A percentile compares a stretch with the other conserved stretches of the same genome.
Conservation (phyloP, 1,140 invertebrate genomes). For the Idris sp. region DNA sequence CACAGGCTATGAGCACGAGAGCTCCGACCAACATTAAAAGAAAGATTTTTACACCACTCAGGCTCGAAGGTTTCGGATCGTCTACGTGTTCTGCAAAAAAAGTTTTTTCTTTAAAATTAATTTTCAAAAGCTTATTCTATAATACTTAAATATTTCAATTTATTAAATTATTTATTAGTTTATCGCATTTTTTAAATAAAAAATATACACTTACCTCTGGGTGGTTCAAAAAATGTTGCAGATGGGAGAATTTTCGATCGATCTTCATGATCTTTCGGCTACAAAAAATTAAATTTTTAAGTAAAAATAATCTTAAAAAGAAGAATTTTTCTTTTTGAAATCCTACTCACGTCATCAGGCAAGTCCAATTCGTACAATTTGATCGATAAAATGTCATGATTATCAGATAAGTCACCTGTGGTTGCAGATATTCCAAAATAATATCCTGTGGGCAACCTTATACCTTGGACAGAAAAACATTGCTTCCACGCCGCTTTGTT, state of each 20-base stretch:
- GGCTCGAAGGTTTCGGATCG: conserved; percentile 88
- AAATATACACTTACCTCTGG: conserved; percentile 33
- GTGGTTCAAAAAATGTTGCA: conserved; percentile 23
- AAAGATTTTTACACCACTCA: conserved; percentile 93
- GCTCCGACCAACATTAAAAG: conserved; percentile 89
- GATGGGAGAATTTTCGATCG: conserved; percentile 30
- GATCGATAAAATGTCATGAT: conserved; percentile 96
- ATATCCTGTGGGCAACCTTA: conserved; percentile 96
- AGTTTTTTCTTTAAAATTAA: conserved; percentile 11
- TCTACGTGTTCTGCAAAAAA: conserved; percentile 87
- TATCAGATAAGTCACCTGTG: conserved; percentile 97
- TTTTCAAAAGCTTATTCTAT: too few species aligned
- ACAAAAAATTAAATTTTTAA: not conserved
- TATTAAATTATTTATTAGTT: not conserved
- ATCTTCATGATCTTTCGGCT: conserved; percentile 30
- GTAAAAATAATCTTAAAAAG: too few species aligned
- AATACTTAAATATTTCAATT: too few species aligned
- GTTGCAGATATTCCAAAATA: conserved; percentile 96
- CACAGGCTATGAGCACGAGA: conserved; percentile 86
- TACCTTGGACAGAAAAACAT: conserved; percentile 93
- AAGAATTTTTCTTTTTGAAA: not conserved
- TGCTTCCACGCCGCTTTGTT: conserved; percentile 95
- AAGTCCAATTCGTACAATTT: conserved; percentile 93
- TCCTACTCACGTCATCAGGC: conserved; percentile 82
- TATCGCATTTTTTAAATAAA: conserved; percentile 1